These are phyloP conservation scores for Erynnis tages DNA, from an alignment of 2,888 invertebrate genomes.

Conservation along the genomic window DNA sequence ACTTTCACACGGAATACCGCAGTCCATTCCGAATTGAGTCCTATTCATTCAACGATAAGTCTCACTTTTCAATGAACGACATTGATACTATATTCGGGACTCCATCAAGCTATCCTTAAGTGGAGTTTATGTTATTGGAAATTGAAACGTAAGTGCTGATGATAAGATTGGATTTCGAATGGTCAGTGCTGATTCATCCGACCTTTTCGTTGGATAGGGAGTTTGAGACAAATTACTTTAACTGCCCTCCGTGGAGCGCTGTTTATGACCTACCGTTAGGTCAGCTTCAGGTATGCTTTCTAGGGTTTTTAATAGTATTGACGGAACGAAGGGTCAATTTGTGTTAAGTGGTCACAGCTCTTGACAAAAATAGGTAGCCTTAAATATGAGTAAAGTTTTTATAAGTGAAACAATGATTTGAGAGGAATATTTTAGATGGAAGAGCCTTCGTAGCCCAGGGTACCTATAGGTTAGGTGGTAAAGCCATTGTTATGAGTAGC, in stretches of 20 bases:
- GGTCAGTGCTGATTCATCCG: neutral
- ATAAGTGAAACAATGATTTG: too few relatives aligned
- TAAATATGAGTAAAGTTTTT: too few relatives aligned
- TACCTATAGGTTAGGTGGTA: too few relatives aligned
- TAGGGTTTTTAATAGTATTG: too few relatives aligned
- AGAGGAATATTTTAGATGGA: too few relatives aligned
- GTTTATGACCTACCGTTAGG: constrained; percentile 10
- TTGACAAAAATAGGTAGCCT: too few relatives aligned
- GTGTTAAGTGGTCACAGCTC: too few relatives aligned
- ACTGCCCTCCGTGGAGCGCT: constrained; percentile 8
- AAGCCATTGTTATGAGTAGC: too few relatives aligned
- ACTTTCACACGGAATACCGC: constrained; percentile 4
- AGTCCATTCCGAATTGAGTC: neutral
- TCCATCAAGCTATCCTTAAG: neutral
- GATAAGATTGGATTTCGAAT: constrained; percentile 5
- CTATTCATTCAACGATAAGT: neutral
- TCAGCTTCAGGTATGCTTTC: too few relatives aligned
- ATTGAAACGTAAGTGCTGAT: neutral
- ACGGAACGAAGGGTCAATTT: too few relatives aligned
- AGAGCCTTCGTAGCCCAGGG: too few relatives aligned
- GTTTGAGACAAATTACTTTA: neutral
- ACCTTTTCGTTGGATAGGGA: neutral
- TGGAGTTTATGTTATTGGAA: neutral
- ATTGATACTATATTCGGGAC: neutral
- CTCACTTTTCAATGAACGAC: neutral